Evolutionary conservation across 2,113 vertebrate genomes (phyloP).

Genomic region (Gymnarchus niloticus): DNA sequence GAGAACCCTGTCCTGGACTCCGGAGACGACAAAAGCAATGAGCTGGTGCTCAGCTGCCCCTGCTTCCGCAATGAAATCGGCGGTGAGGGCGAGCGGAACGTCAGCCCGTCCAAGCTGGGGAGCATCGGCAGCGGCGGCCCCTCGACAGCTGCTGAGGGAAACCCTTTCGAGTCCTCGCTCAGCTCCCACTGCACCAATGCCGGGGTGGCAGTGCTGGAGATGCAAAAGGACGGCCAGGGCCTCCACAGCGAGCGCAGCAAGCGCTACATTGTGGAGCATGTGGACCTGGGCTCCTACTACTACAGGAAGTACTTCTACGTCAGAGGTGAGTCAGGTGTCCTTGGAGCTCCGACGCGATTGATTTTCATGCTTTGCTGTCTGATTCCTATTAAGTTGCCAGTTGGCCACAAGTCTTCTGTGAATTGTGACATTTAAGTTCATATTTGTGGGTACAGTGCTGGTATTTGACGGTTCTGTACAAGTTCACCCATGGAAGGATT

Average conservation of each 20-base stretch:
- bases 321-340: slow-evolving; percentile 66
- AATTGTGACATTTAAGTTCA: too few relatives aligned
- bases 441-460: not conserved
- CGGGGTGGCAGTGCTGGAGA: slow-evolving; percentile 86
- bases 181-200: slow-evolving; percentile 89
- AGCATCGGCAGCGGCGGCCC: slow-evolving; percentile 40
- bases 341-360: not conserved
- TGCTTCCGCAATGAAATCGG: slow-evolving; percentile 94
- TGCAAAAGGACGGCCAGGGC: slow-evolving; percentile 79
- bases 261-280: slow-evolving; percentile 87
- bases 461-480: not conserved
- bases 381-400: too few relatives aligned
- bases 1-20: slow-evolving; percentile 78
- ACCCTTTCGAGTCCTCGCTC: slow-evolving; percentile 78
- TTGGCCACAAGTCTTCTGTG: too few relatives aligned
- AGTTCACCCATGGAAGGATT: not conserved
- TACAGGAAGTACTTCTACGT: slow-evolving; percentile 89
- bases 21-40: slow-evolving; percentile 89
- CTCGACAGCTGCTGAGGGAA: slow-evolving; percentile 62
- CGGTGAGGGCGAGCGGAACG: slow-evolving; percentile 76
- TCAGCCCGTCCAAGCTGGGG: slow-evolving; percentile 72
- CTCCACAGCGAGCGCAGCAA: slow-evolving; percentile 79
- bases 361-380: not conserved
- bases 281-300: slow-evolving; percentile 89
- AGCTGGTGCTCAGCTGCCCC: slow-evolving; percentile 86